These are phyloP conservation scores for Acanthosepion lycidas DNA, from an alignment of 2,888 invertebrate genomes.

Conservation along the genomic window DNA sequence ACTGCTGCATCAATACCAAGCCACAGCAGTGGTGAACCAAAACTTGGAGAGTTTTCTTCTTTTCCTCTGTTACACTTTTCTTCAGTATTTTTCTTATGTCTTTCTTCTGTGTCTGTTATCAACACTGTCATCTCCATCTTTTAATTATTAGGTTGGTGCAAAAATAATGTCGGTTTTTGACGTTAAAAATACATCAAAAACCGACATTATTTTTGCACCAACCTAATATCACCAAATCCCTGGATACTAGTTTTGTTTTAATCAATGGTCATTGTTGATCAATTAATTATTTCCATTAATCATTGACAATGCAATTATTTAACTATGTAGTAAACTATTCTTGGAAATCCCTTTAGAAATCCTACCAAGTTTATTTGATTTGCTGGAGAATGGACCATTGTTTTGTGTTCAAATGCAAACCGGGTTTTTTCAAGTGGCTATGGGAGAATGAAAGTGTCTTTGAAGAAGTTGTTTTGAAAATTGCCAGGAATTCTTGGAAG, in stretches of 20 bases:
- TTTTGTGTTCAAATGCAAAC: not conserved
- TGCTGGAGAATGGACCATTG: not conserved
- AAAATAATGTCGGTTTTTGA: too few species aligned
- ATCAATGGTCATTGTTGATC: not conserved
- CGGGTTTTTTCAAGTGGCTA: not conserved
- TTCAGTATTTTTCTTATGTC: too few species aligned
- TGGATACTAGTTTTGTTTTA: not conserved
- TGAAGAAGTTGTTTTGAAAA: not conserved
- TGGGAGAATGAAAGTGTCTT: not conserved
- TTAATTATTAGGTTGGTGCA: too few species aligned
- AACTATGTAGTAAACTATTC: not conserved
- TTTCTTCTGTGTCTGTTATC: too few species aligned
- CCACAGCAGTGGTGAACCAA: too few species aligned
- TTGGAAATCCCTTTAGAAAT: not conserved
- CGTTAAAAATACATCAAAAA: too few species aligned
- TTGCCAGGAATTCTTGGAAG: not conserved
- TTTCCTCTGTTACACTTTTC: too few species aligned
- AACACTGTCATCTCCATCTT: not conserved
- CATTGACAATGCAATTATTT: not conserved
- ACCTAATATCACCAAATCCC: not conserved
- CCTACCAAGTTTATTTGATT: not conserved
- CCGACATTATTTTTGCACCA: too few species aligned
- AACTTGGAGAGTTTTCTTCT: too few species aligned
- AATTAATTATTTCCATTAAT: slow-evolving; percentile 12
- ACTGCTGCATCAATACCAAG: too few species aligned